Base-by-base conservation (phyloP, 2,797 vertebrate genomes). In the Malacoctenus gilli region DNA sequence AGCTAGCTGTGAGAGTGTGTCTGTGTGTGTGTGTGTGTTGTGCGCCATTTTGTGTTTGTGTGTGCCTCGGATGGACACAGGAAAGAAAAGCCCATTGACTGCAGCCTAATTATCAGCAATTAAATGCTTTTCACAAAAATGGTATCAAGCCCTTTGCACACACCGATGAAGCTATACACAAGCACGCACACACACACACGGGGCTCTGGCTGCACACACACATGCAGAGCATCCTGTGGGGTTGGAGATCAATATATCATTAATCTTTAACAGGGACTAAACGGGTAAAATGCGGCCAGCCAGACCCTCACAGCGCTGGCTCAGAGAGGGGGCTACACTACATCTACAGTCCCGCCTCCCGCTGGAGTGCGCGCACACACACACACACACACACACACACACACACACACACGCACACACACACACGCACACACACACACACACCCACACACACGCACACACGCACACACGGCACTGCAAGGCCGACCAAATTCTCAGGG, bases 211-310 rank as follows among this genome's bases (percentile, higher is more conserved):
- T 34, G 42, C 54, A 38, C 56, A 19, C 51, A 40, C 8, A 41
- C 51, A 52, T 30, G 41, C 47, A 59, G 2, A 73, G 50, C 39
- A 73, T 80, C 83, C 79, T 76, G 84, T 73, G 83, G 79, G 78
- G 75, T 39, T 53, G 39, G 25, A 41, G 80, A 91, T 91, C 90
- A 83, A 91, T 92, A 89, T 70, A 80, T 87, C 86, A 91, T 91
- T 87, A 89, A 91, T 89, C 88, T 90, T 91, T 92, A 88, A 92
- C 84, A 69, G 75, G 75, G 75, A 89, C 88, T 90, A 91, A 92
- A 90, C 74, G 84, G 80, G 81, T 79, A 89, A 93, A 93, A 91
- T 56, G 85, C 85, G 83, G 80, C 63, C 79, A 66, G 81, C 32
- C 86, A 84, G 85, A 90, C 89, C 83, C 83, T 92, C 88, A 83